Evolutionary conservation across 2,113 vertebrate species (phyloP), one percentile per base, ranked within the genome.

Genomic region (Corapipo altera): DNA sequence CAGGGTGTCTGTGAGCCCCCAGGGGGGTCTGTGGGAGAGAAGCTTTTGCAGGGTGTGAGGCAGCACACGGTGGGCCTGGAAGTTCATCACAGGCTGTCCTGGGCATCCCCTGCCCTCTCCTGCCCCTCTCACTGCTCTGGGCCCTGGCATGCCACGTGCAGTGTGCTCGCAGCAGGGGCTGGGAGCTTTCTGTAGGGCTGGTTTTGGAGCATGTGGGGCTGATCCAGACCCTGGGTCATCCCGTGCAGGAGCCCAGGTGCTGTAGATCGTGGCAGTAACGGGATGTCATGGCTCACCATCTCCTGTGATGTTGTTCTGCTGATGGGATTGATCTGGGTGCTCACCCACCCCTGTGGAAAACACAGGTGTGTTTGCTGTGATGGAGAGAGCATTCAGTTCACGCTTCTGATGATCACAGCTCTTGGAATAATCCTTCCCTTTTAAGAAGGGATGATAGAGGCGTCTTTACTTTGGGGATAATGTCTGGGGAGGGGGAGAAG

Each of bases 121-220:
- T 24, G 54, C 46, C 39, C 46, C 39, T 43, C 67, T 43, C 1
- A 2, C 51, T 78, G 84, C 70, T 57, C 33, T 37, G 12, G 18
- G 7, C 26, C 17, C 26, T 23, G 33, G 10, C 5, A 0, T 7
- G 26, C 13, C 12, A 15, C 6, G 16, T 48, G 44, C 30, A n/a
- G 1, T 17, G 7, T 1, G 54, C 65, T 69, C 4, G 0, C 21
- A 24, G 11, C 85, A 15, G 35, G 0, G 0, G 67, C 58, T 49
- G 86, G 33, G 21, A 21, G 12, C 33, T 64, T 10, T 19, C 6
- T 18, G 64, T 41, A 7, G 21, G 8, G 61, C 37, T n/a, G 76
- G 12, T 43, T 59, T 76, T 7, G 5, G 83, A 55, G 39, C 46
- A 48, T 3, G 0, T 2, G 30, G 12, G n/a, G 62, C 79, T 1